Conservation (phyloP, 2,888 invertebrate genomes). For the Agapostemon virescens region DNA sequence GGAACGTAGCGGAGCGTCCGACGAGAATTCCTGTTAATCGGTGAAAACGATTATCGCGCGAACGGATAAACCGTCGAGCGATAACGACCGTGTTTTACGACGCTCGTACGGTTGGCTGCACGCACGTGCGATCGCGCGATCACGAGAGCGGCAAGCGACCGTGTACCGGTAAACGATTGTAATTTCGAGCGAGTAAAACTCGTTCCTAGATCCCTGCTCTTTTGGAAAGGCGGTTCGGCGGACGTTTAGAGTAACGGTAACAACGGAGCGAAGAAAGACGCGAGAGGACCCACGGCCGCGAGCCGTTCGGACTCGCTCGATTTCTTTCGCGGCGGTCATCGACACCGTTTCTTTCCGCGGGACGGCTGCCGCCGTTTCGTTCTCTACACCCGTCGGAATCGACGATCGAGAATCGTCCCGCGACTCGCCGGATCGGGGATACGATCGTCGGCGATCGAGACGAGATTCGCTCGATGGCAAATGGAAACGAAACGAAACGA, state of each 20-base stretch:
- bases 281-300: constrained; percentile 57
- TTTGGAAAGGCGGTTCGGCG: constrained; percentile 72
- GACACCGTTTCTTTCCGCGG: constrained; percentile 61
- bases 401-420: background rate
- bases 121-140: constrained; percentile 26
- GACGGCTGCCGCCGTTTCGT: constrained; percentile 25
- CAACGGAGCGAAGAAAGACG: constrained; percentile 71
- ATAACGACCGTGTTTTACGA: constrained; percentile 21
- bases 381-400: background rate
- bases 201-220: constrained; percentile 75
- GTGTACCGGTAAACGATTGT: constrained; percentile 48
- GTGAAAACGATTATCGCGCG: constrained; percentile 19
- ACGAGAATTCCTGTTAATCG: background rate
- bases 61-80: constrained; percentile 8
- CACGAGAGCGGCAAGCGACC: background rate
- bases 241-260: constrained; percentile 74
- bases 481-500: background rate
- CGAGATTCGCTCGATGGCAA: background rate
- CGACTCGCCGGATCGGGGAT: background rate
- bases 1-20: background rate
- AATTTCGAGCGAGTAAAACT: constrained; percentile 72
- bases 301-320: constrained; percentile 58
- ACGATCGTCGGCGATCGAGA: background rate
- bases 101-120: constrained; percentile 14
- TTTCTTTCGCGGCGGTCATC: constrained; percentile 62